phyloP scores from a whole-genome alignment of 1,140 invertebrate species.

The Maniola jurtina region DNA sequence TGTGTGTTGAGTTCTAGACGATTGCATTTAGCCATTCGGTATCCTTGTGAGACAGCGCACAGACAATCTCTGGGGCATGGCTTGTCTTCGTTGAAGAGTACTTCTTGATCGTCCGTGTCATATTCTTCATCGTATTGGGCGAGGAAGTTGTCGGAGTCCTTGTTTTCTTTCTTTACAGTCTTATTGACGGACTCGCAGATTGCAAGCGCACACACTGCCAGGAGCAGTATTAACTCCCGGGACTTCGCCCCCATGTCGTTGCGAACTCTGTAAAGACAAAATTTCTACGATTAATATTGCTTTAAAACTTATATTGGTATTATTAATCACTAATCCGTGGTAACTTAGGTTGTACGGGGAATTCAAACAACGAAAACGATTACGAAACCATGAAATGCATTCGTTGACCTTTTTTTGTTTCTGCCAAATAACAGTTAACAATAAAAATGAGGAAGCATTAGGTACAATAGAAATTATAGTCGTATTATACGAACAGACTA shows the following conservation, averaged over 20 bases:
- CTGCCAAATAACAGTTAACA: conserved; percentile 8
- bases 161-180: conserved; percentile 51
- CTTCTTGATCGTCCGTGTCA: conserved; percentile 64
- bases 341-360: not conserved
- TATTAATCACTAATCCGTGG: conserved; percentile 7
- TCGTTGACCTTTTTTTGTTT: conserved; percentile 15
- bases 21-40: conserved; percentile 73
- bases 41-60: conserved; percentile 69
- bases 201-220: conserved; percentile 66
- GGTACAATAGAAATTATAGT: not conserved
- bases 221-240: conserved; percentile 73
- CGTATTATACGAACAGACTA: conserved; percentile 4
- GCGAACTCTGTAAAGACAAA: conserved; percentile 71
- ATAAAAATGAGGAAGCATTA: not conserved
- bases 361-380: conserved; percentile 5
- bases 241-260: conserved; percentile 72
- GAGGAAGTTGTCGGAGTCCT: conserved; percentile 56
- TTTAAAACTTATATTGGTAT: not conserved
- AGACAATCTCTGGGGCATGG: conserved; percentile 77
- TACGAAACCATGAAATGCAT: conserved; percentile 16
- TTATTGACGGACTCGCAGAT: conserved; percentile 59
- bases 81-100: conserved; percentile 73
- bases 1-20: conserved; percentile 80
- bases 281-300: conserved; percentile 15
- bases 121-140: conserved; percentile 68